Conservation (phyloP, 2,797 vertebrate genomes). For the Enoplosus armatus region DNA sequence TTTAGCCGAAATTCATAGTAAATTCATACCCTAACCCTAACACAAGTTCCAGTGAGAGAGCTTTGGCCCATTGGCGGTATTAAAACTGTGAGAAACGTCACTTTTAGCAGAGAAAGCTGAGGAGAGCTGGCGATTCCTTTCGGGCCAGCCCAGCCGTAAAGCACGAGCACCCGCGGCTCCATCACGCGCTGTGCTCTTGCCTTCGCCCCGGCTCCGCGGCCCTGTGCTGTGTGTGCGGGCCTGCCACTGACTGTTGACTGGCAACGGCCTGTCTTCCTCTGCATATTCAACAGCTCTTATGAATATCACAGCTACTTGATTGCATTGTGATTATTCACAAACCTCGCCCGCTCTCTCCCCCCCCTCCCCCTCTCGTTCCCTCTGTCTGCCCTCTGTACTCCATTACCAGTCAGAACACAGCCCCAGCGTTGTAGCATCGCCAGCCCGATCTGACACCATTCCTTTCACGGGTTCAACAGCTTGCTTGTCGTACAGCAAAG, state of each 20-base stretch:
- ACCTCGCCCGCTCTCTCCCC: slow-evolving; percentile 32
- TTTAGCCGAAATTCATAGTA: not conserved
- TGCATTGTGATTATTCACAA: slow-evolving; percentile 70
- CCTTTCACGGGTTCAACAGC: slow-evolving; percentile 87
- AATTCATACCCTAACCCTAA: no score
- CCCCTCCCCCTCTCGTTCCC: slow-evolving; percentile 47
- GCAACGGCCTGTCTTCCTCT: slow-evolving; percentile 51
- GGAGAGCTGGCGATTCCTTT: slow-evolving; percentile 7
- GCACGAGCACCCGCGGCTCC: slow-evolving; percentile 6
- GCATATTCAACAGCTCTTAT: slow-evolving; percentile 68
- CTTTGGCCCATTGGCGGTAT: not conserved
- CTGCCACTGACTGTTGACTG: slow-evolving; percentile 61
- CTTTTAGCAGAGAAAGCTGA: slow-evolving; percentile 16
- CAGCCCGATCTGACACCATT: slow-evolving; percentile 78
- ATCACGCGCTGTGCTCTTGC: not conserved
- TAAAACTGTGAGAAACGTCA: slow-evolving; percentile 19
- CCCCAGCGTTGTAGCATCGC: slow-evolving; percentile 53
- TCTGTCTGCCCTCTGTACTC: slow-evolving; percentile 59
- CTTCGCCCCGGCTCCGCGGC: slow-evolving; percentile 14
- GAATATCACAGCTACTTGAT: slow-evolving; percentile 71
- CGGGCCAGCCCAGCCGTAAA: slow-evolving; percentile 37
- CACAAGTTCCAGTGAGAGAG: not conserved
- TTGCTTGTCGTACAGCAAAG: slow-evolving; percentile 91
- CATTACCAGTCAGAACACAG: slow-evolving; percentile 73
- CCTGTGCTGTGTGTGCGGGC: slow-evolving; percentile 44